Evolutionary conservation across 2,797 vertebrate species (phyloP), one percentile per base, ranked within the genome.

Genomic region (Pogoniulus pusillus): DNA sequence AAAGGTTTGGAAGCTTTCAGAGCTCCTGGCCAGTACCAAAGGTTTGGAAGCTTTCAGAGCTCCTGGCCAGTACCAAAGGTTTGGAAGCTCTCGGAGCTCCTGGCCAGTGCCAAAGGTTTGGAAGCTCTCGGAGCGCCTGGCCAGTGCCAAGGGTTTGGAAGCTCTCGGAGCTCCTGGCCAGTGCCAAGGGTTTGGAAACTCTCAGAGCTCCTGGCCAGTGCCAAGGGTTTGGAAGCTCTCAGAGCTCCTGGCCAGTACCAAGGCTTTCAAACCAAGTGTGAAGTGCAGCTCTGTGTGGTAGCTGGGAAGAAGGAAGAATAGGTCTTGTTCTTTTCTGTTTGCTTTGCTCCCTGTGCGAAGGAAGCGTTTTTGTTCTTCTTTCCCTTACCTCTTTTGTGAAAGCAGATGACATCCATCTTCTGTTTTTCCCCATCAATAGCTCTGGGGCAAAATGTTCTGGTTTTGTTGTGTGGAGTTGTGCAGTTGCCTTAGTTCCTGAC

Each of bases 241-340:
- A n/a, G n/a, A n/a, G n/a, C n/a, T n/a, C n/a, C n/a, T n/a, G 41
- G 39, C 54, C 22, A 10, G 3, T 37, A 20, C 8, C 0, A 0
- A 35, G 54, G 24, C 45, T 72, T 93, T 49, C 39, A 30, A 16
- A 90, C 30, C 7, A 49, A 13, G 13, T 12, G 9, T 0, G 0
- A 63, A 74, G 49, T 6, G 15, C 30, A 22, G 15, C 54, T 54
- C 57, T 68, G 43, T 45, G 59, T 20, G 29, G 27, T 26, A n/a
- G 32, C 32, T 63, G 18, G 17, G 58, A 74, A 54, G 45, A 43
- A 49, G 8, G 51, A 83, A 75, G 51, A 78, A 39, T 16, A 62
- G 34, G 10, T 39, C 51, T 65, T 72, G 23, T 54, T 74, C 26
- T 75, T 65, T 69, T 54, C 35, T 65, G 1, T 82, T 88, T 81